phyloP scores from a whole-genome alignment of 1,140 invertebrate genomes.

The Lutraria rhynchaena region DNA sequence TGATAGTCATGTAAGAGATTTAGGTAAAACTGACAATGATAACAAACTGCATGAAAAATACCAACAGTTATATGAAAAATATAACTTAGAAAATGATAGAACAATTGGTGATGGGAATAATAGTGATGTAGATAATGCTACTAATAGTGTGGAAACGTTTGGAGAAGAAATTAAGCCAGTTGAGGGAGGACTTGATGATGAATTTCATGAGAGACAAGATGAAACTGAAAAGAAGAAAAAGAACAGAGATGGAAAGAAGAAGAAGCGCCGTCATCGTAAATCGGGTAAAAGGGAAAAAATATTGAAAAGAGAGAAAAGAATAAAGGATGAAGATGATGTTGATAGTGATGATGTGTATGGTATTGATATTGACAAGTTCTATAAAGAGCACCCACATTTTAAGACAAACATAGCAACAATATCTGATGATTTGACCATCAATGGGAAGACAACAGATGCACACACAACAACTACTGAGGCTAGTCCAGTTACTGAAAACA shows the following conservation, averaged over 20 bases:
- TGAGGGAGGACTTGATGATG: slow-evolving; percentile 49
- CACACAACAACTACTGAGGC: not conserved
- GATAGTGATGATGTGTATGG: slow-evolving; percentile 36
- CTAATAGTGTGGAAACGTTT: not conserved
- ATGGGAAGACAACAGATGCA: not conserved
- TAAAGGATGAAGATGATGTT: slow-evolving; percentile 13
- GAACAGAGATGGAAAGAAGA: slow-evolving; percentile 29
- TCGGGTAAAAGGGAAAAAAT: slow-evolving; percentile 15
- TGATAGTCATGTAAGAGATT: slow-evolving; percentile 41
- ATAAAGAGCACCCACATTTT: slow-evolving; percentile 48
- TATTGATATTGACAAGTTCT: slow-evolving; percentile 53
- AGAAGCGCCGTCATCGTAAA: slow-evolving; percentile 10
- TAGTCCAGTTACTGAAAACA: slow-evolving; percentile 23
- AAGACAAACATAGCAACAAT: slow-evolving; percentile 53
- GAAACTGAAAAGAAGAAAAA: not conserved
- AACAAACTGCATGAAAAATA: slow-evolving; percentile 40
- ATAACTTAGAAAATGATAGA: slow-evolving; percentile 49
- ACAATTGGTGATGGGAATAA: slow-evolving; percentile 43
- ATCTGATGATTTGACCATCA: slow-evolving; percentile 1
- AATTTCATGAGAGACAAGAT: slow-evolving; percentile 17
- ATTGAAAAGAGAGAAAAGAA: not conserved
- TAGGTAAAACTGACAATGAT: slow-evolving; percentile 28
- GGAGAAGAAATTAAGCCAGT: slow-evolving; percentile 41
- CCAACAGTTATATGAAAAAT: slow-evolving; percentile 49
- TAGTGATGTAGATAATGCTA: slow-evolving; percentile 25